Base-by-base conservation (phyloP, 2,797 vertebrate genomes). In the Chrysolophus pictus region DNA sequence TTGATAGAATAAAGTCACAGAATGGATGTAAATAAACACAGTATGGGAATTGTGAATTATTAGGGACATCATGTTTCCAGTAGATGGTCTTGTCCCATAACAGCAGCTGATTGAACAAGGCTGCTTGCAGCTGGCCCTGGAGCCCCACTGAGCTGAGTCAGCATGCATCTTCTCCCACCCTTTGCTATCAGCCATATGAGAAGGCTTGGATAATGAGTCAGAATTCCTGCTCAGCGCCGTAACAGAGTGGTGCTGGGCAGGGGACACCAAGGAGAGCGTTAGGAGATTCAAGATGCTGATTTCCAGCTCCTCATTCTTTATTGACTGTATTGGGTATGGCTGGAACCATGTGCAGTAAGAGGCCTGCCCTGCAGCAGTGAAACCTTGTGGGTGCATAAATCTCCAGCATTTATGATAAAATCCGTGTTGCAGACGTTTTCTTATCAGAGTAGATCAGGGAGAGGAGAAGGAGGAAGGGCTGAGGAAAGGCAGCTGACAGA, bases 81-180 rank as follows among this genome's bases (percentile, higher is more conserved):
- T 94, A 97, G 93, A 98, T 97, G 96, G 97, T 96, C 97, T 94
- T 93, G 84, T 93, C 87, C 94, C 11, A 12, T 96, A 93, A 93
- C 78, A 91, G 96, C 94, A 95, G 93, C 94, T 91, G 85, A 96
- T 95, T 96, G 95, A 96, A 93, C 95, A 96, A 95, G 91, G 87
- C 94, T 97, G 89, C 92, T 85, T 93, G 80, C 87, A 96, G 93
- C 93, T 96, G 92, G 76, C 86, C 76, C 71, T 71, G 84, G 85
- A 87, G 87, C 75, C 88, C 89, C 58, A 21, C 6, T 16, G 87
- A 95, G 87, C 88, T 62, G 90, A 95, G 69, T 55, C 88, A 88
- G 79, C 88, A 87, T 71, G 55, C 39, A 49, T 68, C 78, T 88
- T 68, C 68, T 63, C 91, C 60, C 76, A 21, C 37, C 55, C 75